Evolutionary conservation across 1,140 invertebrate species (phyloP), one percentile per base, ranked within the genome.

Genomic region (Phymorhynchus buccinoides): DNA sequence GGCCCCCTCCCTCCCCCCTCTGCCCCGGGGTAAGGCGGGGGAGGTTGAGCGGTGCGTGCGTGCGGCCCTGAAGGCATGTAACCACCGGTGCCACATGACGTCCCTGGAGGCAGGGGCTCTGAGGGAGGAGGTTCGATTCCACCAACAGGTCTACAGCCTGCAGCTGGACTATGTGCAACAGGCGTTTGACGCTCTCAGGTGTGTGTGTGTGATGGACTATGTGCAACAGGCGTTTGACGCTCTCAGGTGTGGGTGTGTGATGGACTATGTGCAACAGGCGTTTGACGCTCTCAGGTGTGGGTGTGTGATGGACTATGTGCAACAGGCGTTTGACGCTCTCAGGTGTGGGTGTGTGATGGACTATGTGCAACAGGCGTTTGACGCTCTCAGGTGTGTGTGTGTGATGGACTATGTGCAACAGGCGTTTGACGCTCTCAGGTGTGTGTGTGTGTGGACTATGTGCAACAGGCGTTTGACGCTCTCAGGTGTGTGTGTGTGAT

Each of bases 121-220:
- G 56, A 86, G 88, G 86, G 89, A 90, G 52, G 91, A 91, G 80
- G 86, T 91, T 41, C 90, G 89, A 80, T 91, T 91, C 84, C 91
- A 91, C 80, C 87, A 90, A 56, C 85, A 83, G 52, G 87, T 91
- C 0, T 91, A 91, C 80, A 85, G 90, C 48, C 82, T 90, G 14
- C 90, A 91, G 87, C 52, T 91, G 12, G 85, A 88, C 30, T 91
- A 91, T 52, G 85, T 89, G 48, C 86, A 90, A 30, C 87, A 88
- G 16, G 73, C 89, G 18, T 90, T 90, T 83, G 80, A 66, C 37
- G 82, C 84, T 48, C 42, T 84, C 3, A 87, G 66, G 84, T 84
- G n/a, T n/a, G n/a, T n/a, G n/a, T n/a, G n/a, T n/a, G n/a, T n/a
- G n/a, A n/a, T n/a, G n/a, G n/a, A 88, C 30, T 91, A 91, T 56